Evolutionary conservation across 2,888 invertebrate genomes (phyloP).

Genomic region (Acanthopleura granulata): DNA sequence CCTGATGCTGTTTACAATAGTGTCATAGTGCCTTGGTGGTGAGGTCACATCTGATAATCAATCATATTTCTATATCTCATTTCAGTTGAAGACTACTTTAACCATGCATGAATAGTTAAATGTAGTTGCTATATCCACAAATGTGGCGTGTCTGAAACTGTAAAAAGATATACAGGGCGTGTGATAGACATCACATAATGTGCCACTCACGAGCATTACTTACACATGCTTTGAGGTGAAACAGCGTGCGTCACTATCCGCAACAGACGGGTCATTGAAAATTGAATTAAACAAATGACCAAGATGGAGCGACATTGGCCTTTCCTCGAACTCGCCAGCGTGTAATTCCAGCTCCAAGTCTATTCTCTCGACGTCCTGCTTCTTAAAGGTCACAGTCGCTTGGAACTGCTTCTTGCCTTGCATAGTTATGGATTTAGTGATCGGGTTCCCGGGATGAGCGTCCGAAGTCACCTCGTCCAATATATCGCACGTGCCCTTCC

Average conservation of each 20-base stretch:
- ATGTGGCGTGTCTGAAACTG: too few relatives aligned
- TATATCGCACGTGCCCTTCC: conserved; percentile 13
- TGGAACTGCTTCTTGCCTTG: conserved; percentile 11
- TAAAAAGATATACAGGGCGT: too few relatives aligned
- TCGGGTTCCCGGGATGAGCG: conserved; percentile 2
- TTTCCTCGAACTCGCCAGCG: not conserved
- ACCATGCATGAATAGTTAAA: too few relatives aligned
- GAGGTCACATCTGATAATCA: too few relatives aligned
- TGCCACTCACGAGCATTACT: not conserved
- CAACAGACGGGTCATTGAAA: conserved; percentile 55
- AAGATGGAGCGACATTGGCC: conserved; percentile 7
- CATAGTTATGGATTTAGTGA: conserved; percentile 14
- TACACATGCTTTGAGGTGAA: not conserved
- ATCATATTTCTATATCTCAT: too few relatives aligned
- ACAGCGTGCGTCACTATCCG: not conserved
- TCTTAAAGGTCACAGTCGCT: conserved; percentile 11
- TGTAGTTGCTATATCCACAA: too few relatives aligned
- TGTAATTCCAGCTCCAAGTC: conserved; percentile 16
- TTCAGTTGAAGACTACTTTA: too few relatives aligned
- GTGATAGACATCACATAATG: too few relatives aligned
- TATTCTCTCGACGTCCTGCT: not conserved
- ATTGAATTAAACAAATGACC: conserved; percentile 12
- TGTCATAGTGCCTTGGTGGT: too few relatives aligned
- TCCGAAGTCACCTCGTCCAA: conserved; percentile 16
- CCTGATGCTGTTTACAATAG: too few relatives aligned